Evolutionary conservation across 1,140 invertebrate genomes (phyloP).

Genomic region (Trichoplusia ni): DNA sequence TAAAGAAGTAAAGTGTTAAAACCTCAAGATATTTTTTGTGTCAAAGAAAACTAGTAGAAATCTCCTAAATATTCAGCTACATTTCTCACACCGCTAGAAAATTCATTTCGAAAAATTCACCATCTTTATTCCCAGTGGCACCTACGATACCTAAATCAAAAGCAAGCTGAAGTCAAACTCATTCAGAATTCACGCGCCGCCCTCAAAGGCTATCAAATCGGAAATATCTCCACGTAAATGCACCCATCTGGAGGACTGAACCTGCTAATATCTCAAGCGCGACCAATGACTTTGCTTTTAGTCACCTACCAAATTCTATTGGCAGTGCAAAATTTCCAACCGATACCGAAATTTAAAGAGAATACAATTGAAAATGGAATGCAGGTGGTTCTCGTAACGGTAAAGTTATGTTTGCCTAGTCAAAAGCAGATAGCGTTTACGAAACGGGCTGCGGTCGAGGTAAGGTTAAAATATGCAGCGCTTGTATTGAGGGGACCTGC

Average conservation of each 20-base stretch:
- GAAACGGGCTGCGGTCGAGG: slow-evolving; percentile 64
- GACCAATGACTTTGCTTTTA: slow-evolving; percentile 58
- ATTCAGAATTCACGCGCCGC: slow-evolving; percentile 32
- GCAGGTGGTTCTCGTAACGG: slow-evolving; percentile 2
- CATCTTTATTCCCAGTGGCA: slow-evolving; percentile 21
- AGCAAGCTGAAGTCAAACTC: slow-evolving; percentile 13
- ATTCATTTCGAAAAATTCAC: slow-evolving; percentile 5
- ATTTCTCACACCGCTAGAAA: neutral
- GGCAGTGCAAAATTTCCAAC: neutral
- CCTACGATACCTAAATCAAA: slow-evolving; percentile 26
- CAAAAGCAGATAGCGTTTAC: slow-evolving; percentile 74
- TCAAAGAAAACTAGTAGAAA: no score
- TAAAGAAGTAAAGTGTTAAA: no score
- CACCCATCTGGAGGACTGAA: slow-evolving; percentile 64
- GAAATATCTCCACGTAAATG: slow-evolving; percentile 70
- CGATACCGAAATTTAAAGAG: neutral
- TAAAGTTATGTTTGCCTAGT: slow-evolving; percentile 49
- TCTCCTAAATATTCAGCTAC: no score
- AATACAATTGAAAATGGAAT: slow-evolving; percentile 39
- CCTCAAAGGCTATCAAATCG: slow-evolving; percentile 73
- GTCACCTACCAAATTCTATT: slow-evolving; percentile 52
- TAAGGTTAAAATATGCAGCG: slow-evolving; percentile 75
- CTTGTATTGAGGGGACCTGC: slow-evolving; percentile 71
- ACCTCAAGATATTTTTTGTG: no score
- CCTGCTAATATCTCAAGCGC: slow-evolving; percentile 77